Evolutionary conservation across 2,113 vertebrate genomes (phyloP), one percentile per base, ranked within the genome.

Genomic region (Archocentrus centrarchus): DNA sequence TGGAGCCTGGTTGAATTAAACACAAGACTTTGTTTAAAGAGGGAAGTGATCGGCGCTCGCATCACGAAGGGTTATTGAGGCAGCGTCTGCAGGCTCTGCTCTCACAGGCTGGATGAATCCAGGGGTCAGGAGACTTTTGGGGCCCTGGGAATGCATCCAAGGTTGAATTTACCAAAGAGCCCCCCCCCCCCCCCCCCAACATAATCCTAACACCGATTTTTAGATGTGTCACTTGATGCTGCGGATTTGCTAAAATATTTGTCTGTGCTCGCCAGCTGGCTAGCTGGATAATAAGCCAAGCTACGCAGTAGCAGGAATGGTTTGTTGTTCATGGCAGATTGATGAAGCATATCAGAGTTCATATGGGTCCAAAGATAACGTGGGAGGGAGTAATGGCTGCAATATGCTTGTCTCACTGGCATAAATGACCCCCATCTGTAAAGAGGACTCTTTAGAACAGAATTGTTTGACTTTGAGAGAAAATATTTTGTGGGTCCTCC

Each of bases 11-110:
- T 50, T 81, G 59, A 79, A 78, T 44, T 18, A 53, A 73, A 73
- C 66, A 73, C 44, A 18, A 73, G 66, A 73, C 66, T 53, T 73
- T 53, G 24, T 32, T 73, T 73, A 73, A 53, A 73, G 11, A 32
- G 6, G 24, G 6, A 27, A 11, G 44, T 4, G 24, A 73, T 53
- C 24, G 20, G 5, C 18, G 10, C 24, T 70, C 3, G 1, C 17
- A 2, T 53, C 24, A 32, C 3, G 3, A 73, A 20, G 24, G 6
- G 24, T 70, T 73, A 18, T 53, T 3, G 10, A 73, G 24, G 66
- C 44, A 53, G 44, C 66, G 53, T 32, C 66, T 30, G 18, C 66
- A 73, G 44, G 66, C 66, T 70, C 66, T 30, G 44, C 10, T 70
- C 47, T 53, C 47, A 50, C 6, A 18, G 24, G 10, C 11, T 10